Percentiles rank a stretch among this genome's conserved stretches.
phyloP scores from a whole-genome alignment of 2,888 invertebrate genomes.

The Xestia sexstrigata region DNA sequence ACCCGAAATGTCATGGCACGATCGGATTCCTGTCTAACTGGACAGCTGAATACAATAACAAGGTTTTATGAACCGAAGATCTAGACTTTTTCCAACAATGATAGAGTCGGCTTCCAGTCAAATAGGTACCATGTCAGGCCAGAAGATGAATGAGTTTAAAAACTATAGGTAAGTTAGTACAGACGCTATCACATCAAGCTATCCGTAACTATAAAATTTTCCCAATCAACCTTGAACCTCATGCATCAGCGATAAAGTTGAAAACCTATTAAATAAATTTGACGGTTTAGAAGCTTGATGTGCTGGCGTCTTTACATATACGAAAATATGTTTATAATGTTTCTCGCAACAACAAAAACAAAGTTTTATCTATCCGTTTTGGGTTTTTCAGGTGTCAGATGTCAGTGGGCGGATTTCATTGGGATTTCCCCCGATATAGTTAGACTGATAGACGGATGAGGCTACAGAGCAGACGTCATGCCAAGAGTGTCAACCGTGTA shows the following conservation, averaged over 20 bases:
- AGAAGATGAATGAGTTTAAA: not conserved
- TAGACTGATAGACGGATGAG: slow-evolving; percentile 7
- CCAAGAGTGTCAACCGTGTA: not conserved
- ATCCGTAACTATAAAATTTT: no score
- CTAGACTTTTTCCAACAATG: not conserved
- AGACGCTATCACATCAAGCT: no score
- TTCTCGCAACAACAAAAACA: slow-evolving; percentile 10
- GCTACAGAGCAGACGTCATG: slow-evolving; percentile 2
- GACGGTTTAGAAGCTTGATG: no score
- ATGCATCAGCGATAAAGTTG: no score
- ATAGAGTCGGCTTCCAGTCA: not conserved
- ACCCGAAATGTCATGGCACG: not conserved
- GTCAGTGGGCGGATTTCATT: slow-evolving; percentile 22
- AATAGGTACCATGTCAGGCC: not conserved
- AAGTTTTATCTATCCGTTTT: slow-evolving; percentile 18
- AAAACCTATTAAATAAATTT: no score
- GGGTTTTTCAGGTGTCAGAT: slow-evolving; percentile 13
- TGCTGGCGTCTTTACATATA: no score
- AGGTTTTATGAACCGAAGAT: not conserved
- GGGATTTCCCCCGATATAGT: slow-evolving; percentile 4
- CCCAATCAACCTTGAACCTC: no score
- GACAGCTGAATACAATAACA: not conserved
- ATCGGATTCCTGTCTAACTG: not conserved
- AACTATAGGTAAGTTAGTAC: not conserved
- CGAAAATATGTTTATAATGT: not conserved